Evolutionary conservation across 1,140 invertebrate species (phyloP).

Genomic region (Zaprionus taronus): DNA sequence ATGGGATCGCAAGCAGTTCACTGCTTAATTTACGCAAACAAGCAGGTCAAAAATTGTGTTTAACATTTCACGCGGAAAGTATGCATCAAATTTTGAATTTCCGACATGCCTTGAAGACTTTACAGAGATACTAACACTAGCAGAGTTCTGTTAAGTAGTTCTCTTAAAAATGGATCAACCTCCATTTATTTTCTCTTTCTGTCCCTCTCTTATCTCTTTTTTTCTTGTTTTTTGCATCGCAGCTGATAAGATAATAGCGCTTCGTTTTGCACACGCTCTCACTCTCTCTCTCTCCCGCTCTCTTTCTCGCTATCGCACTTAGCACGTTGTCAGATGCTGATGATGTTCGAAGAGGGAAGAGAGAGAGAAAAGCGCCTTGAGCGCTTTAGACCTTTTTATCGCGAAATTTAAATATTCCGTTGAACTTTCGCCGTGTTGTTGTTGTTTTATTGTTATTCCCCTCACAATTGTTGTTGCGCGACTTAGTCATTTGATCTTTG

Average conservation of each 20-base stretch:
- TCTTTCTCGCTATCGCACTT: conserved; percentile 5
- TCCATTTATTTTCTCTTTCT: conserved; percentile 16
- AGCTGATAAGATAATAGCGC: conserved; percentile 51
- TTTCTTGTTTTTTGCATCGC: conserved; percentile 2
- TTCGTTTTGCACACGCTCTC: neutral
- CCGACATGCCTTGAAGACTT: too few species aligned
- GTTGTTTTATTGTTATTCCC: neutral
- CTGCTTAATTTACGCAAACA: too few species aligned
- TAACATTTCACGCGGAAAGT: too few species aligned
- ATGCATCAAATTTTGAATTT: too few species aligned
- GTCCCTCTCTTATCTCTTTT: neutral
- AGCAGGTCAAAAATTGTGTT: too few species aligned
- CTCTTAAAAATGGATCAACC: too few species aligned
- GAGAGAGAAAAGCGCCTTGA: neutral
- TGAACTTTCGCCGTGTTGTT: conserved; percentile 43
- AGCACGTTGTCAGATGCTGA: conserved; percentile 37
- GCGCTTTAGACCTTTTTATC: conserved; percentile 1
- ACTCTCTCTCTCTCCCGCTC: neutral
- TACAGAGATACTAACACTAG: too few species aligned
- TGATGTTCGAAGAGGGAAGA: conserved; percentile 1
- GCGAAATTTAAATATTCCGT: conserved; percentile 39
- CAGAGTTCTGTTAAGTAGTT: too few species aligned
- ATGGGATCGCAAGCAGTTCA: too few species aligned
- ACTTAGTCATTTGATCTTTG: conserved; percentile 15
- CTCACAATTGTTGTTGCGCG: neutral